Base-by-base conservation (phyloP, 2,888 invertebrate genomes). In the Heliconius cydno region DNA sequence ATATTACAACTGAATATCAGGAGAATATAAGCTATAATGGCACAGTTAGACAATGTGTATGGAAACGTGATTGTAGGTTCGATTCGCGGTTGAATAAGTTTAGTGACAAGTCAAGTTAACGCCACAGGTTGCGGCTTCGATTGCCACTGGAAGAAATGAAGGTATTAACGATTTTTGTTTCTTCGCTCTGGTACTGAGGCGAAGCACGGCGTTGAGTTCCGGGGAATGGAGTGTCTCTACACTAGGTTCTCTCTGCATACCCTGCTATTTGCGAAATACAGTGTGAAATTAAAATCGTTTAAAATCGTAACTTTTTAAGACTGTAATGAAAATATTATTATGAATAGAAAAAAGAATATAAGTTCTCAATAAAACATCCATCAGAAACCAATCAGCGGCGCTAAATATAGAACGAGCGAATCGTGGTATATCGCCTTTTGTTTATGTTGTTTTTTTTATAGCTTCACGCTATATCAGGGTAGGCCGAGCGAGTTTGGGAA, bases 321-420 rank as follows among this genome's bases (percentile, higher is more conserved):
- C n/a, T 34, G 3, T 60, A 38, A 73, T 34, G n/a, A 57, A 73
- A 67, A 67, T 52, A 57, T 46, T 38, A 57, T 72, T 13, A 67
- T 13, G 57, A 52, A 41, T 4, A 70, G 41, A 19, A 52, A 68
- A 71, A 30, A 25, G 25, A n/a, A 46, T 57, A 41, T 67, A n/a
- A 22, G 34, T 34, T 6, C 10, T 57, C 65, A 72, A 72, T 76
- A 67, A 79, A 79, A 76, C 67, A 73, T 60, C 57, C 66, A 79
- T 76, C 72, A 73, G 66, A 77, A 79, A 60, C 67, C 79, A 79
- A 79, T 79, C 76, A 79, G 30, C 38, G 76, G 71, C 67, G 41
- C 66, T 66, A 57, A 65, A 72, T 76, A 77, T 41, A 28, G 76
- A 79, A 73, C 63, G 67, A 66, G n/a, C n/a, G 65, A 72, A 19